Evolutionary conservation across 2,888 invertebrate species (phyloP), one percentile per base, ranked within the genome.

Genomic region (Eurytoma californica): DNA sequence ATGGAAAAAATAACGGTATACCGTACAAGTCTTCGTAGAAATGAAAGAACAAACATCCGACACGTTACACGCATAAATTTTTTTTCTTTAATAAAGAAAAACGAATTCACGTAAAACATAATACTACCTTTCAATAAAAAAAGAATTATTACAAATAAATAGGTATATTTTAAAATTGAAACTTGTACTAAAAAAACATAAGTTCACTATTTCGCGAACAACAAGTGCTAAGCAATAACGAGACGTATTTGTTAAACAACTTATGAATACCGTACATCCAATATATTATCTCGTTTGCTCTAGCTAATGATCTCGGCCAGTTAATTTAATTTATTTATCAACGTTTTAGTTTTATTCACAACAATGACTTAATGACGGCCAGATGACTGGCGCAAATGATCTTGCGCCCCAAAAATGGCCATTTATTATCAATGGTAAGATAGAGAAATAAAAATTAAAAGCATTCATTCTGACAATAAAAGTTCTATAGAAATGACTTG

Each of bases 341-440:
- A 83, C 79, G 84, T 85, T 72, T 74, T 55, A 83, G 81, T 84
- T 86, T 85, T 82, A 85, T 86, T 86, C 83, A 85, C 85, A 86
- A 86, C 85, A 85, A 83, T 84, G 83, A 84, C 84, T 85, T 83
- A 85, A 85, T 81, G 83, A 84, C 79, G 82, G 79, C 86, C 84
- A 82, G 66, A 79, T 39, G 72, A 75, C 61, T 66, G 51, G 39
- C 39, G 66, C 74, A 80, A 78, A 55, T 14, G 65, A 67, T 63
- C 51, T 73, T 65, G 58, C 73, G 51, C 57, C 47, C 47, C 7
- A 53, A 78, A 61, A 60, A 70, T 72, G 70, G 68, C 72, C 20
- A 77, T 70, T 80, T 74, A 72, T 77, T 72, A 66, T 78, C 75
- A 75, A 67, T 80, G 70, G 73, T 77, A 82, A 77, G 60, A 55